Conservation (phyloP, 2,888 invertebrate genomes). For the Athetis lepigone region DNA sequence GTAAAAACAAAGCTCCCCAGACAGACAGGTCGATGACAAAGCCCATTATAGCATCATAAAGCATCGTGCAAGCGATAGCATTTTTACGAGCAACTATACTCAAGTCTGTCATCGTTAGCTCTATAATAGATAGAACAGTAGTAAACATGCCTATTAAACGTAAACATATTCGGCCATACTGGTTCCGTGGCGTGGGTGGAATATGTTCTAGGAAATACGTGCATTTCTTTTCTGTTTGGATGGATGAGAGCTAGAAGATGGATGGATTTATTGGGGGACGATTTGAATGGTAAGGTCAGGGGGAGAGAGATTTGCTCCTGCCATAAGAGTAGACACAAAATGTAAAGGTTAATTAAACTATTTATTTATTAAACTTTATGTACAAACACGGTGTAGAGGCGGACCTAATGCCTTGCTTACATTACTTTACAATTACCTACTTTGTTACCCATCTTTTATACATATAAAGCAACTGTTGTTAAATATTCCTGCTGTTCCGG, state of each 20-base stretch:
- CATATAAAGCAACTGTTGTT: too few relatives aligned
- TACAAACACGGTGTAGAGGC: too few relatives aligned
- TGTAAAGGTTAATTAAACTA: too few relatives aligned
- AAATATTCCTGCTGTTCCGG: too few relatives aligned
- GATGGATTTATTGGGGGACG: too few relatives aligned
- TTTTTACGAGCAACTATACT: slow-evolving; percentile 60
- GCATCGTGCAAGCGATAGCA: slow-evolving; percentile 49
- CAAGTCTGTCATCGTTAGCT: slow-evolving; percentile 56
- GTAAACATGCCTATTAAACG: slow-evolving; percentile 59
- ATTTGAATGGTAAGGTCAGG: too few relatives aligned
- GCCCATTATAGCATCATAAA: slow-evolving; percentile 59
- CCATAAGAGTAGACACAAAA: too few relatives aligned
- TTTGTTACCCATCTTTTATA: too few relatives aligned
- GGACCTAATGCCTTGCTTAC: too few relatives aligned
- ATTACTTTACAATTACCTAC: too few relatives aligned
- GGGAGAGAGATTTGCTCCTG: too few relatives aligned
- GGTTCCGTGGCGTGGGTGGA: slow-evolving; percentile 35
- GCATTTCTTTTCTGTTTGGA: slow-evolving; percentile 16
- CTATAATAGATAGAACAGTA: slow-evolving; percentile 60
- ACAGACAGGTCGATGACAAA: slow-evolving; percentile 60
- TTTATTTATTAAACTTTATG: too few relatives aligned
- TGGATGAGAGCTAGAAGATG: not conserved
- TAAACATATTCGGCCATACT: slow-evolving; percentile 59
- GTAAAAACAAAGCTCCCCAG: slow-evolving; percentile 8
- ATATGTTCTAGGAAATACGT: slow-evolving; percentile 15